phyloP scores from a whole-genome alignment of 2,113 vertebrate genomes.

The Deroptyus accipitrinus region DNA sequence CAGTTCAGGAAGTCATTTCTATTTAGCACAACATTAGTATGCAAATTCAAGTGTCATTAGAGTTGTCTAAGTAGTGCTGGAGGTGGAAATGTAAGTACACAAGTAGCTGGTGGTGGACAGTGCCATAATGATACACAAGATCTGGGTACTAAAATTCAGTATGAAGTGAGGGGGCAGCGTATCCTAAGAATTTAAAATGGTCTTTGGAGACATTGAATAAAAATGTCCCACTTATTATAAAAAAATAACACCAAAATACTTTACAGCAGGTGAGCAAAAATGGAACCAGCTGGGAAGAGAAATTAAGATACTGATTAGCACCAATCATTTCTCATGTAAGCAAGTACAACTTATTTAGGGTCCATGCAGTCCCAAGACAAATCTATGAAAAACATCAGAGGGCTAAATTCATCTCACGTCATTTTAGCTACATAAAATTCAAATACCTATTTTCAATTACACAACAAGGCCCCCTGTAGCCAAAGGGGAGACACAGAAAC shows the following conservation, averaged over 20 bases:
- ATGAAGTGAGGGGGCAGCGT: background rate
- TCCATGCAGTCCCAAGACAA: background rate
- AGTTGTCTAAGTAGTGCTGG: background rate
- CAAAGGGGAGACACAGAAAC: background rate
- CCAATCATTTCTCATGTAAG: background rate
- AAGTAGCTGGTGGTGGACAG: background rate
- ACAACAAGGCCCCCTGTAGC: background rate
- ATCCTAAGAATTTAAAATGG: background rate
- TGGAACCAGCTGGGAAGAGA: background rate
- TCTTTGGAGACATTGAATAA: background rate
- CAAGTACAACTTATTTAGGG: background rate
- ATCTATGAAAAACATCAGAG: background rate
- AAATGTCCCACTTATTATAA: background rate
- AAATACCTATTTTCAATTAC: background rate
- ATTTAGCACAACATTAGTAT: background rate
- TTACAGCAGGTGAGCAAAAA: background rate
- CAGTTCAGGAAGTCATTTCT: background rate
- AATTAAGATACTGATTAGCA: background rate
- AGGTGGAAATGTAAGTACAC: background rate
- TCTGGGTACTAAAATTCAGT: background rate
- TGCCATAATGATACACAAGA: background rate
- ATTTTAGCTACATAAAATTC: background rate
- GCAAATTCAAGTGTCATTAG: background rate
- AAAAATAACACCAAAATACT: background rate
- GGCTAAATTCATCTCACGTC: background rate